Evolutionary conservation across 2,113 vertebrate genomes (phyloP).

Genomic region (Actenoides lindsayi): DNA sequence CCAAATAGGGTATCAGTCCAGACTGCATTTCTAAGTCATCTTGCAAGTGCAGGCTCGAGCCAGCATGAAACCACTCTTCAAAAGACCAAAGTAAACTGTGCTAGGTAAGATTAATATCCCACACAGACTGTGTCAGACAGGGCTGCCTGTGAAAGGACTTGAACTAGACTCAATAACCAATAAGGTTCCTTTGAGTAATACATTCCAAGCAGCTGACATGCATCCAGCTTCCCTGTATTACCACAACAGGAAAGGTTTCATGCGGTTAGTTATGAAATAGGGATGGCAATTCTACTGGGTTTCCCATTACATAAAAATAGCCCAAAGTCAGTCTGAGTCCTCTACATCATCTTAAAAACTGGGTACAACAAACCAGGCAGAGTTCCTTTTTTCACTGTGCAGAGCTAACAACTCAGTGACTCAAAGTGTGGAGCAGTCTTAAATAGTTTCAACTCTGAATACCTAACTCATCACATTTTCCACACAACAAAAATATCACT

Average conservation of each 20-base stretch:
- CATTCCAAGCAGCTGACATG: conserved; percentile 2
- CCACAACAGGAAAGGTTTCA: neutral
- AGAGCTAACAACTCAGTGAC: neutral
- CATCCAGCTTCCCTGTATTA: neutral
- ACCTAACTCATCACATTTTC: neutral
- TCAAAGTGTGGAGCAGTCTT: neutral
- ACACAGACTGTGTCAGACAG: neutral
- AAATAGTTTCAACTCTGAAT: neutral
- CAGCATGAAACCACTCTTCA: neutral
- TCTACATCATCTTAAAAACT: neutral
- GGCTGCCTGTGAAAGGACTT: neutral
- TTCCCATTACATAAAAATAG: neutral
- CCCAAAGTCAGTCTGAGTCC: neutral
- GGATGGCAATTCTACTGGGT: neutral
- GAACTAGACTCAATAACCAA: neutral
- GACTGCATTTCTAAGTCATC: neutral
- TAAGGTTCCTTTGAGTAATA: neutral
- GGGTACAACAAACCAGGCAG: neutral
- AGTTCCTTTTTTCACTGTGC: neutral
- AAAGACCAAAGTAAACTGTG: neutral
- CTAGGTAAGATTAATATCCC: neutral
- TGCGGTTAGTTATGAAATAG: neutral
- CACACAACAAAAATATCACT: neutral
- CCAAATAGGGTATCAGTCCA: neutral
- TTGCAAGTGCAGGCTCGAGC: neutral